A percentile compares a stretch with the other conserved stretches of the same genome.
Evolutionary conservation across 2,113 vertebrate genomes (phyloP).

Genomic region (Colinus virginianus): DNA sequence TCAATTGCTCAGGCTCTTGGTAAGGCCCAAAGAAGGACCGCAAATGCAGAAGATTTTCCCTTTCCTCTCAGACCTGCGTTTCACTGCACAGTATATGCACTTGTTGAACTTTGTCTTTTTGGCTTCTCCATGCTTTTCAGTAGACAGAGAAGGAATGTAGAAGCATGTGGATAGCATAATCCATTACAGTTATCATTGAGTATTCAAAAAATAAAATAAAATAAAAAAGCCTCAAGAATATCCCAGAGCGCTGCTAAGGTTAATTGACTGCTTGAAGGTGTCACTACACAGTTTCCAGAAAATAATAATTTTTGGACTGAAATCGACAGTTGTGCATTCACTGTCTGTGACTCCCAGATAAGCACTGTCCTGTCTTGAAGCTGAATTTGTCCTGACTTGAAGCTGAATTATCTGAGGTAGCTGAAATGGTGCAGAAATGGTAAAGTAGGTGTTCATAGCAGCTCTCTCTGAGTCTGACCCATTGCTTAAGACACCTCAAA

Average conservation of each 20-base stretch:
- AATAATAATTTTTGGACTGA: neutral
- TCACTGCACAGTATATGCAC: accelerated
- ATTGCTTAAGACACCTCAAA: neutral
- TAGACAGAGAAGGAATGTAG: neutral
- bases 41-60: neutral
- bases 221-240: neutral
- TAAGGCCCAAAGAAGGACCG: neutral
- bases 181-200: neutral
- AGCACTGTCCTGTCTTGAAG: neutral
- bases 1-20: neutral
- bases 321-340: neutral
- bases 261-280: neutral
- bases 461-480: neutral
- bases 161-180: too few relatives aligned
- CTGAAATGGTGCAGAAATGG: neutral
- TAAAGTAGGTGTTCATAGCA: neutral
- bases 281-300: neutral
- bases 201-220: neutral
- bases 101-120: neutral
- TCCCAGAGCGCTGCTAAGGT: neutral
- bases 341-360: neutral
- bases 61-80: neutral
- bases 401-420: neutral
- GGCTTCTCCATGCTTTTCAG: neutral
- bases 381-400: neutral